phyloP scores from a whole-genome alignment of 1,140 invertebrate genomes.

The Polyergus mexicanus region DNA sequence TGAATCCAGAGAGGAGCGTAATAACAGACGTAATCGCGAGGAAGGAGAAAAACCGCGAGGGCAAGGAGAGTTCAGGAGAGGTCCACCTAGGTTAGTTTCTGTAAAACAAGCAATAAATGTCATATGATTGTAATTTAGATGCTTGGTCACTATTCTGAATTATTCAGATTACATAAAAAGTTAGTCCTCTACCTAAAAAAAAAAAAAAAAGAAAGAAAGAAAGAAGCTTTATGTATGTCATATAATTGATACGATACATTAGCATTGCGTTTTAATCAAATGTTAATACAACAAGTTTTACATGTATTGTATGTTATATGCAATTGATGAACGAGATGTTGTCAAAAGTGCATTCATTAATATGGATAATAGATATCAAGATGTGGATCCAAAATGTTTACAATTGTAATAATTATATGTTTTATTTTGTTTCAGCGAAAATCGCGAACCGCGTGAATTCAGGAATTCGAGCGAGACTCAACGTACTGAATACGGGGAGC shows the following conservation, averaged over 20 bases:
- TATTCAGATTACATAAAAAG: not conserved
- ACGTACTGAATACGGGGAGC: conserved; percentile 77
- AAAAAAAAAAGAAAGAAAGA: no score
- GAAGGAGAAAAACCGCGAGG: conserved; percentile 86
- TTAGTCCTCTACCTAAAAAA: no score
- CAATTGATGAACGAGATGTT: not conserved
- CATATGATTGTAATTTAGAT: not conserved
- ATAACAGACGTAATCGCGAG: conserved; percentile 91
- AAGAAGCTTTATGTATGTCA: no score
- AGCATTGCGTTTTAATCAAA: no score
- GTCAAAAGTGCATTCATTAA: not conserved
- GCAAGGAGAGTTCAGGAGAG: conserved; percentile 82
- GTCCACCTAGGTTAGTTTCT: conserved; percentile 81
- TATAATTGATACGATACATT: no score
- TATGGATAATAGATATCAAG: not conserved
- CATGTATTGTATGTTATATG: conserved; percentile 5
- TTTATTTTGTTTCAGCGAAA: conserved; percentile 76
- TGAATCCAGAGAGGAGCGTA: conserved; percentile 91
- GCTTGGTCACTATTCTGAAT: not conserved
- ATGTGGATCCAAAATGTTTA: not conserved
- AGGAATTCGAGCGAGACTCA: conserved; percentile 76
- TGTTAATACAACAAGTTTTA: not conserved
- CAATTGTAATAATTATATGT: not conserved
- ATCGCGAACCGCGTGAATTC: conserved; percentile 79
- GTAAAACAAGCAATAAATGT: conserved; percentile 39